A percentile compares a stretch with the other conserved stretches of the same genome.
Conservation (phyloP, 2,797 vertebrate genomes). For the Lemur catta region DNA sequence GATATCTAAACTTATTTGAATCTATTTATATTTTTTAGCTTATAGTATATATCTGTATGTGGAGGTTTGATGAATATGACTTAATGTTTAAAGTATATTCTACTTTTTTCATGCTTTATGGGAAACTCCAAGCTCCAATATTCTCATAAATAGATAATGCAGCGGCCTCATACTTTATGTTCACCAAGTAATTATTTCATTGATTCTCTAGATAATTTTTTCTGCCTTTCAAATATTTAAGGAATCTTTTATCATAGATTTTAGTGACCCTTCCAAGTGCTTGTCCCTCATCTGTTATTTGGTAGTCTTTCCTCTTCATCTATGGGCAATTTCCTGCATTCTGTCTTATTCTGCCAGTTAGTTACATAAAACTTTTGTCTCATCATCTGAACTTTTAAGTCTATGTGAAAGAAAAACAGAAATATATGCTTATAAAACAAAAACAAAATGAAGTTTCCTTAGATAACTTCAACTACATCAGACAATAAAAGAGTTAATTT, state of each 20-base stretch:
- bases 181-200: not conserved
- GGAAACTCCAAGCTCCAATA: not conserved
- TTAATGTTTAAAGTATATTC: not conserved
- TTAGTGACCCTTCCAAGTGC: not conserved
- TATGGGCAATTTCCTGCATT: not conserved
- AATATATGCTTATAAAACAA: constrained; percentile 22
- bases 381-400: not conserved
- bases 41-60: not conserved
- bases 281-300: not conserved
- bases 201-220: not conserved
- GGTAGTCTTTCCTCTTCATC: not conserved
- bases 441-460: constrained; percentile 25
- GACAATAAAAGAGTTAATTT: constrained; percentile 40
- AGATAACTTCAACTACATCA: constrained; percentile 8
- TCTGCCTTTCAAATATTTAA: constrained; percentile 1
- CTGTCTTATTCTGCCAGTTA: not conserved
- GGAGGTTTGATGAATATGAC: not conserved
- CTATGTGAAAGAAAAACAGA: constrained; percentile 3
- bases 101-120: not conserved
- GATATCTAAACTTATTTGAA: not conserved
- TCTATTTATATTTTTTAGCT: not conserved
- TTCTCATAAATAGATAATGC: not conserved
- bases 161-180: not conserved
- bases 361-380: not conserved
- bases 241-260: not conserved